Conservation (phyloP, 2,888 invertebrate species). For the Pheosia gnoma region DNA sequence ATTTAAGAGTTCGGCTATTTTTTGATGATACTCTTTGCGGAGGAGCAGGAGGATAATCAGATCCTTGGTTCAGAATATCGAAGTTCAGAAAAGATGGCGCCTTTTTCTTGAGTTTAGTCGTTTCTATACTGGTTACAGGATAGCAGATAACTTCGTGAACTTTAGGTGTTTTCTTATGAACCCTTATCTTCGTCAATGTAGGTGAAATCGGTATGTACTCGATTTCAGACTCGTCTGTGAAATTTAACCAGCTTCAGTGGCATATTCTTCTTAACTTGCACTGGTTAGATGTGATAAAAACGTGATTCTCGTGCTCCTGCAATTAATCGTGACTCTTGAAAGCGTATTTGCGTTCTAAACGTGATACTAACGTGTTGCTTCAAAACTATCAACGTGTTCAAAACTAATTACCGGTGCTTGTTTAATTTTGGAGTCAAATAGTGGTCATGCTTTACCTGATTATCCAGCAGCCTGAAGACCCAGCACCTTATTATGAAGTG, state of each 20-base stretch:
- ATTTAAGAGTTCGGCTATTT: slow-evolving; percentile 87
- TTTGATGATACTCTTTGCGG: slow-evolving; percentile 91
- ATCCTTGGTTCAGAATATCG: slow-evolving; percentile 53
- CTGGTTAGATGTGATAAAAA: slow-evolving; percentile 70
- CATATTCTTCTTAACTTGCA: slow-evolving; percentile 42
- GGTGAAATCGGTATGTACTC: slow-evolving; percentile 93
- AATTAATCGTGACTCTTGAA: slow-evolving; percentile 61
- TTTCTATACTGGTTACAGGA: slow-evolving; percentile 77
- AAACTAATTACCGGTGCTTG: slow-evolving; percentile 54
- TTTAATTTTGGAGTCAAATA: slow-evolving; percentile 77
- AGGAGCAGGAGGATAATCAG: slow-evolving; percentile 86
- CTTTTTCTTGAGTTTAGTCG: slow-evolving; percentile 83
- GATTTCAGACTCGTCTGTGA: slow-evolving; percentile 90
- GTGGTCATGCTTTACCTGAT: slow-evolving; percentile 73
- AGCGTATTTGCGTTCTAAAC: slow-evolving; percentile 54
- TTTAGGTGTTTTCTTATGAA: slow-evolving; percentile 86
- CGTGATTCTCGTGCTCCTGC: slow-evolving; percentile 70
- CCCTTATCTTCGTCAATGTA: slow-evolving; percentile 91
- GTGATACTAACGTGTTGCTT: slow-evolving; percentile 62
- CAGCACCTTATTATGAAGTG: slow-evolving; percentile 67
- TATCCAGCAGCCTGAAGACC: slow-evolving; percentile 57
- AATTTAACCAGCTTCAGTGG: slow-evolving; percentile 70
- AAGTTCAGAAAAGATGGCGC: slow-evolving; percentile 82
- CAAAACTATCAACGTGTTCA: slow-evolving; percentile 43
- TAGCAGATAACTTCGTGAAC: slow-evolving; percentile 85